These are phyloP conservation scores for Falco naumanni DNA, from an alignment of 2,797 vertebrate genomes.

Conservation along the genomic window DNA sequence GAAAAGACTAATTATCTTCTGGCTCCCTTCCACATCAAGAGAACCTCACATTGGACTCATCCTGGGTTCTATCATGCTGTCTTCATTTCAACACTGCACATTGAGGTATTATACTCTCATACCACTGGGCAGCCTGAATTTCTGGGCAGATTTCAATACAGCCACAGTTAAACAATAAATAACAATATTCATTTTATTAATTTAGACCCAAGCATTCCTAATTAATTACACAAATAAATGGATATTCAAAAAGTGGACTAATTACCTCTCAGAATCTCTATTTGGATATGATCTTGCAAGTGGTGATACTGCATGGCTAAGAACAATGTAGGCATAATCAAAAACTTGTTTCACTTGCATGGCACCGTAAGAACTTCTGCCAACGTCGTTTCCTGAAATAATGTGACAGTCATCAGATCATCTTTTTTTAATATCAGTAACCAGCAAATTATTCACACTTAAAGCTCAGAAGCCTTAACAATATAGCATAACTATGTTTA, in stretches of 20 bases:
- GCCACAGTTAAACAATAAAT: background rate
- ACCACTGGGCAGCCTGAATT: background rate
- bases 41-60: background rate
- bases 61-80: background rate
- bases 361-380: constrained; percentile 95
- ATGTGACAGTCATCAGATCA: constrained; percentile 47
- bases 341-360: constrained; percentile 98
- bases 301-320: constrained; percentile 92
- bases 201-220: constrained; percentile 1
- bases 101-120: background rate
- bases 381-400: constrained; percentile 92
- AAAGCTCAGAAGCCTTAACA: constrained; percentile 18
- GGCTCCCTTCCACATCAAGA: background rate
- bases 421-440: constrained; percentile 5
- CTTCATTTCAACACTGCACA: background rate
- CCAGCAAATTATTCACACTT: constrained; percentile 9
- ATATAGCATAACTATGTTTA: background rate
- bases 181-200: background rate
- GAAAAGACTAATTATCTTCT: background rate
- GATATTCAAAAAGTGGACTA: constrained; percentile 43
- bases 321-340: constrained; percentile 96
- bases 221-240: constrained; percentile 35
- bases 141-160: background rate
- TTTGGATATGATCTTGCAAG: constrained; percentile 95
- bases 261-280: constrained; percentile 93